Evolutionary conservation across 2,888 invertebrate species (phyloP).

Genomic region (Gastracanthus pulcherrimus): DNA sequence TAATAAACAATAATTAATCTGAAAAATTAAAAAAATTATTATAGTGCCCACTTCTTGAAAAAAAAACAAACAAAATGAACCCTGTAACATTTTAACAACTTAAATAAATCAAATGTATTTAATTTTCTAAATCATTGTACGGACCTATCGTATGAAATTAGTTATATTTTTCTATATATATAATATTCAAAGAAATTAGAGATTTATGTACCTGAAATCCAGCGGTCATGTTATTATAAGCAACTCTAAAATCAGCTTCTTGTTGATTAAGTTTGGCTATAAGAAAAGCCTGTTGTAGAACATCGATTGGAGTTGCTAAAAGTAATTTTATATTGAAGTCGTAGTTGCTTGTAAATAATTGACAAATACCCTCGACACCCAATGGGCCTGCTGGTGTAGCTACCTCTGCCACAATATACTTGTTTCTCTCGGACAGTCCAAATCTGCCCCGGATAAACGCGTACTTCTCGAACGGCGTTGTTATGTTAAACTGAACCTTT

Average conservation of each 20-base stretch:
- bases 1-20: no score
- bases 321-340: slow-evolving; percentile 87
- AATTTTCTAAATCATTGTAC: no score
- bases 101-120: no score
- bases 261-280: slow-evolving; percentile 85
- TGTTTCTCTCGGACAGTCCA: slow-evolving; percentile 85
- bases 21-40: no score
- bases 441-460: slow-evolving; percentile 83
- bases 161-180: no score
- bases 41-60: no score
- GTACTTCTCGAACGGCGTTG: slow-evolving; percentile 85
- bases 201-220: slow-evolving; percentile 82
- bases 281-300: slow-evolving; percentile 83
- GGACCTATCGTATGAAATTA: no score
- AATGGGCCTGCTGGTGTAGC: slow-evolving; percentile 84
- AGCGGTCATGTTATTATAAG: slow-evolving; percentile 86
- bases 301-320: slow-evolving; percentile 86
- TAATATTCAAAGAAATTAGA: background rate
- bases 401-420: slow-evolving; percentile 86
- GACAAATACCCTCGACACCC: slow-evolving; percentile 84
- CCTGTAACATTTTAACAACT: no score
- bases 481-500: slow-evolving; percentile 82
- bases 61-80: no score
- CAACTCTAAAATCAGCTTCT: slow-evolving; percentile 86
- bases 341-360: slow-evolving; percentile 80